These are phyloP conservation scores for Caenorhabditis sp. DNA, from an alignment of 2,888 invertebrate genomes.

Conservation along the genomic window DNA sequence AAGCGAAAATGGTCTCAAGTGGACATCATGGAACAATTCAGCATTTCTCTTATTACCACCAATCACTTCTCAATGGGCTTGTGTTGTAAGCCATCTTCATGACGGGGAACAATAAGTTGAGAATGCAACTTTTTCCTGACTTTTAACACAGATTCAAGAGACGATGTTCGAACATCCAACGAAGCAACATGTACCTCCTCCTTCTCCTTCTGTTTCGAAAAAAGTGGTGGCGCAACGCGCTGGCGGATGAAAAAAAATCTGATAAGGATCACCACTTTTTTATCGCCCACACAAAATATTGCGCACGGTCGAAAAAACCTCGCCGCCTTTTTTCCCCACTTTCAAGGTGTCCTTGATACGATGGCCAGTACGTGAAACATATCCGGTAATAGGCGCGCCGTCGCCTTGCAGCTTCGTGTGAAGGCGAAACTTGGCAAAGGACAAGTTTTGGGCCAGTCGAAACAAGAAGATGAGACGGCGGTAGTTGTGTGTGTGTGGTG, in stretches of 20 bases:
- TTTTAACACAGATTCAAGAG: not conserved
- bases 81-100: no score
- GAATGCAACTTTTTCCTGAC: not conserved
- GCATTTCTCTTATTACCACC: not conserved
- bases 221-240: slow-evolving; percentile 34
- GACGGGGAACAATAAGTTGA: no score
- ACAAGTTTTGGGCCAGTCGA: slow-evolving; percentile 67
- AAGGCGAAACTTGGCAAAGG: slow-evolving; percentile 66
- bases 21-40: slow-evolving; percentile 21
- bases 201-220: not conserved
- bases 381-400: slow-evolving; percentile 67
- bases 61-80: no score
- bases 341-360: slow-evolving; percentile 58
- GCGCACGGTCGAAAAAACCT: not conserved
- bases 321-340: not conserved
- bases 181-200: not conserved
- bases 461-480: slow-evolving; percentile 33
- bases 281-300: slow-evolving; percentile 35
- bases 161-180: not conserved
- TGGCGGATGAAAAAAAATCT: slow-evolving; percentile 30
- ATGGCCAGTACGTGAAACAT: slow-evolving; percentile 55
- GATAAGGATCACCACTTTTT: slow-evolving; percentile 39
- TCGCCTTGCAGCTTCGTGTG: slow-evolving; percentile 43
- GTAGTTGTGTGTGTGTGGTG: no score
- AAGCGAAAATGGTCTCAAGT: slow-evolving; percentile 24